Evolutionary conservation across 2,888 invertebrate genomes (phyloP).

Genomic region (Zonitis immaculata): DNA sequence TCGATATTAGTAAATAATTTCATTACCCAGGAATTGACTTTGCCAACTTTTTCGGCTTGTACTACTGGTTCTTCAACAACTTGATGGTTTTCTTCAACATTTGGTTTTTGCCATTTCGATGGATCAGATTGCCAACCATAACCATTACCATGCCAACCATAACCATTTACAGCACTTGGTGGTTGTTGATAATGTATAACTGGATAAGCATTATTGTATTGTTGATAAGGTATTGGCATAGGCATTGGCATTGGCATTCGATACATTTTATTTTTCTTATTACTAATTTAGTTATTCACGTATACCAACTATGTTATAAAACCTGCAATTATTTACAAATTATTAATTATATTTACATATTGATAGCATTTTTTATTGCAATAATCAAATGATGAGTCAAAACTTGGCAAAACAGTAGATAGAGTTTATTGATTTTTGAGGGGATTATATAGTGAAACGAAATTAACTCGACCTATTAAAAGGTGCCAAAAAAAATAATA

Average conservation of each 20-base stretch:
- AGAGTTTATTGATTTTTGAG: too few species aligned
- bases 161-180: constrained; percentile 45
- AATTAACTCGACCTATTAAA: too few species aligned
- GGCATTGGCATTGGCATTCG: constrained; percentile 21
- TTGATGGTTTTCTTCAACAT: constrained; percentile 21
- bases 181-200: constrained; percentile 42
- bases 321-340: background rate
- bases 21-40: constrained; percentile 44
- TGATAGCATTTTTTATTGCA: too few species aligned
- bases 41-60: constrained; percentile 41
- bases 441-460: too few species aligned
- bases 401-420: too few species aligned
- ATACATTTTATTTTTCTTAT: constrained; percentile 18
- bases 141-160: constrained; percentile 49
- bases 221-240: constrained; percentile 36
- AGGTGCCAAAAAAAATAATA: too few species aligned
- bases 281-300: too few species aligned
- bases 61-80: constrained; percentile 42
- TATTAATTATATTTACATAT: too few species aligned
- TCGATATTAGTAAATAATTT: constrained; percentile 24
- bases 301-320: background rate
- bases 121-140: constrained; percentile 48
- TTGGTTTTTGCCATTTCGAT: constrained; percentile 39
- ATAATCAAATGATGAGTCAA: too few species aligned
- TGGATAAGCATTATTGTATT: constrained; percentile 46